Evolutionary conservation across 2,113 vertebrate genomes (phyloP), one percentile per base, ranked within the genome.

Genomic region (Nibea albiflora): DNA sequence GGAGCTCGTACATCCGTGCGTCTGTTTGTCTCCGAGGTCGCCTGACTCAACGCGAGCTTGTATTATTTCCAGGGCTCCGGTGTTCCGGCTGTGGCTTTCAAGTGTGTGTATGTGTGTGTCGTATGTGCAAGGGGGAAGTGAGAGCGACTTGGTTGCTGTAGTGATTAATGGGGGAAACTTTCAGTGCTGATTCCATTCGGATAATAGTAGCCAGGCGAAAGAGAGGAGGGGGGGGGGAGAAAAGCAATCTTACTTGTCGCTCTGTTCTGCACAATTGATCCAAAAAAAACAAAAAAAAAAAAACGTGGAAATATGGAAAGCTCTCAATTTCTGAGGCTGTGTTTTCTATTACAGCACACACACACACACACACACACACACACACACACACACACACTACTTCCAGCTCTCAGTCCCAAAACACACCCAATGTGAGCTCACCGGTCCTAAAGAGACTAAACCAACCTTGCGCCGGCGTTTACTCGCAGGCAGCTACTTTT

Each of bases 151-250:
- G 77, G 69, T 76, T 69, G 78, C 67, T 72, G 76, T 68, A 44
- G 79, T 92, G 92, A 94, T 94, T 90, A 90, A 93, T 93, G 93
- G 88, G 74, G 71, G 71, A 76, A 80, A 78, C 72, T 76, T 89
- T 73, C 56, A 65, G 67, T 74, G 58, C 65, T 76, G 81, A 81
- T 86, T 90, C 85, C 52, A 49, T 78, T 83, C 50, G 69, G 85
- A 83, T 76, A 85, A 90, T 72, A 69, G 81, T 79, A 54, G 71
- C 60, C 80, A 74, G 76, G 74, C 17, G 11, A 39, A 14, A 24
- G 17, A 17, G 15, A 17, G 14, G 14, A 1, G 14, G 35, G 14
- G 8, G 47, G 3, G 3, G 61, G 22, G 42, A 63, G 31, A 66
- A 75, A 89, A 89, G 87, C 86, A 89, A 92, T 92, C 86, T 89